Conservation (phyloP, 1,140 invertebrate species). For the Plodia interpunctella region DNA sequence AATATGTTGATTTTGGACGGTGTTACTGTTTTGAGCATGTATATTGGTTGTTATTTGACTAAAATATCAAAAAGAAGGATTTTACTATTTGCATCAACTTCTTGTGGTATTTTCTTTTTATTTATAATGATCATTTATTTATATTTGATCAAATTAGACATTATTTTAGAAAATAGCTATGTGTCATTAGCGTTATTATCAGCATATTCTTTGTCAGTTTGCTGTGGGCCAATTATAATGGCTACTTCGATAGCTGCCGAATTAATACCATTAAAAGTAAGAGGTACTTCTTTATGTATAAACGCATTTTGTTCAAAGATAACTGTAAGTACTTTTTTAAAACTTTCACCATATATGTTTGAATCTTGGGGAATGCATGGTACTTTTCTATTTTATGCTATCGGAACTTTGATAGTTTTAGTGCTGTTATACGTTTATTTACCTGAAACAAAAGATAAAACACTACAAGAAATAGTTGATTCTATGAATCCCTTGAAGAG, state of each 20-base stretch:
- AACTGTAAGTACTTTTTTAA: constrained; percentile 18
- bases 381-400: constrained; percentile 30
- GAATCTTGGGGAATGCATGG: constrained; percentile 25
- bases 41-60: constrained; percentile 20
- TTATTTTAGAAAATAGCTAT: not conserved
- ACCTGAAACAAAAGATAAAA: constrained; percentile 42
- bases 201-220: constrained; percentile 2
- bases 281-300: constrained; percentile 20
- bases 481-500: no score
- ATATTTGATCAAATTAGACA: constrained; percentile 3
- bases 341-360: constrained; percentile 31
- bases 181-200: not conserved
- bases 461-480: constrained; percentile 31
- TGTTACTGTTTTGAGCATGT: constrained; percentile 15
- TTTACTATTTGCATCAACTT: not conserved
- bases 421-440: constrained; percentile 27
- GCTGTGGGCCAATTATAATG: constrained; percentile 8
- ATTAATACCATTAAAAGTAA: not conserved
- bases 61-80: constrained; percentile 17
- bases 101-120: constrained; percentile 5
- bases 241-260: not conserved
- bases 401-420: constrained; percentile 18
- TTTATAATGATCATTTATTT: not conserved
- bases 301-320: constrained; percentile 16
- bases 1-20: constrained; percentile 19